Evolutionary conservation across 1,140 invertebrate genomes (phyloP).

Genomic region (Wiebesia pumilae): DNA sequence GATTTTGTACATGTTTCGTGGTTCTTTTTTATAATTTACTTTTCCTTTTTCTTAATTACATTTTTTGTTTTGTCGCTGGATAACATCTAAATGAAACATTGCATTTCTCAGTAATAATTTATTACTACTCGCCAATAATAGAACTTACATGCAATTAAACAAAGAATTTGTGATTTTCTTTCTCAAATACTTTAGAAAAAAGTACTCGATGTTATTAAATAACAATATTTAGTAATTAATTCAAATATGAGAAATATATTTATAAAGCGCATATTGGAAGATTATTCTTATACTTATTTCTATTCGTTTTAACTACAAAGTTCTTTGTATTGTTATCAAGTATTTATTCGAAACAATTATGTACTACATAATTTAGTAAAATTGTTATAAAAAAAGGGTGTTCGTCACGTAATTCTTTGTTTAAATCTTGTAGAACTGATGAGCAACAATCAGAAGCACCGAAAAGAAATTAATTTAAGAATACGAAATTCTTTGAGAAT

Average conservation of each 20-base stretch:
- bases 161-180: conserved; percentile 43
- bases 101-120: conserved; percentile 10
- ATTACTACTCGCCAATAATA: background rate
- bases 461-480: conserved; percentile 4
- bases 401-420: conserved; percentile 24
- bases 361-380: conserved; percentile 6
- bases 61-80: background rate
- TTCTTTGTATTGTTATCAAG: conserved; percentile 16
- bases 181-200: background rate
- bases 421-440: background rate
- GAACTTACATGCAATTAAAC: conserved; percentile 19
- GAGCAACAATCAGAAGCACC: background rate
- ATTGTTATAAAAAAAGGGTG: background rate
- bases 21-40: conserved; percentile 23
- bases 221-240: conserved; percentile 29
- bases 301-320: background rate
- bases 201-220: conserved; percentile 26
- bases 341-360: conserved; percentile 25
- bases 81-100: conserved; percentile 22
- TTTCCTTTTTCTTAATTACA: background rate
- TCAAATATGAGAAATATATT: conserved; percentile 36
- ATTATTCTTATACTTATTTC: background rate
- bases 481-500: background rate
- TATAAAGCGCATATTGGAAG: background rate
- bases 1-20: conserved; percentile 27